phyloP scores from a whole-genome alignment of 2,888 invertebrate genomes.

The Pseudeuparius sepicola region DNA sequence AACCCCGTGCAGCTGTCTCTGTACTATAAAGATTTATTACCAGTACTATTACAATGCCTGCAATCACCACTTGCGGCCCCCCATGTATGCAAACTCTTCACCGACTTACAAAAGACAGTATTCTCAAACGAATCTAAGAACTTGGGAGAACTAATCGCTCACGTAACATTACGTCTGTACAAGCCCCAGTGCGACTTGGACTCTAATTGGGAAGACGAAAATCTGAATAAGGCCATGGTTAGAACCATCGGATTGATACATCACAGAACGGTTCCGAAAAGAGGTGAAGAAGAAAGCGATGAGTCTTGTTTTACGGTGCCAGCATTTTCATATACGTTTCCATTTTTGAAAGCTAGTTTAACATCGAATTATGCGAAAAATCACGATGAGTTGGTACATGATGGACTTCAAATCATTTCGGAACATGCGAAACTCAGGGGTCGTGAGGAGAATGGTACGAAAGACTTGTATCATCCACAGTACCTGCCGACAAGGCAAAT shows the following conservation, averaged over 20 bases:
- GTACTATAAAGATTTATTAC: slow-evolving; percentile 48
- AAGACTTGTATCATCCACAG: slow-evolving; percentile 58
- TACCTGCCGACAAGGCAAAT: slow-evolving; percentile 75
- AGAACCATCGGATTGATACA: slow-evolving; percentile 53
- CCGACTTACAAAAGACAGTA: slow-evolving; percentile 49
- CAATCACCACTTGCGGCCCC: slow-evolving; percentile 72
- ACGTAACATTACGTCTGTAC: slow-evolving; percentile 62
- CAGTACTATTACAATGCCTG: slow-evolving; percentile 50
- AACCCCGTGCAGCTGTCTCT: slow-evolving; percentile 43
- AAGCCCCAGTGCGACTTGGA: slow-evolving; percentile 75
- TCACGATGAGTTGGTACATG: slow-evolving; percentile 48
- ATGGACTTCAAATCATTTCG: slow-evolving; percentile 55
- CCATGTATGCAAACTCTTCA: slow-evolving; percentile 49
- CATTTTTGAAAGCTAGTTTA: slow-evolving; percentile 58
- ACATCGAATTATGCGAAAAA: slow-evolving; percentile 40
- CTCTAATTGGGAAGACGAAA: slow-evolving; percentile 65
- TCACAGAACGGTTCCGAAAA: slow-evolving; percentile 40
- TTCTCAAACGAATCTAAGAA: slow-evolving; percentile 39
- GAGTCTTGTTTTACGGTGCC: slow-evolving; percentile 52
- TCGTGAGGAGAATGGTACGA: slow-evolving; percentile 36
- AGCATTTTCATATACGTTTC: slow-evolving; percentile 75
- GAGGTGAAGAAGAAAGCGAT: slow-evolving; percentile 21
- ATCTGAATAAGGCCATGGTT: slow-evolving; percentile 48
- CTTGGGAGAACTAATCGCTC: slow-evolving; percentile 53
- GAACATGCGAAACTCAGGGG: slow-evolving; percentile 61